Base-by-base conservation (phyloP, 2,888 invertebrate genomes). In the Cryptosula pallasiana region DNA sequence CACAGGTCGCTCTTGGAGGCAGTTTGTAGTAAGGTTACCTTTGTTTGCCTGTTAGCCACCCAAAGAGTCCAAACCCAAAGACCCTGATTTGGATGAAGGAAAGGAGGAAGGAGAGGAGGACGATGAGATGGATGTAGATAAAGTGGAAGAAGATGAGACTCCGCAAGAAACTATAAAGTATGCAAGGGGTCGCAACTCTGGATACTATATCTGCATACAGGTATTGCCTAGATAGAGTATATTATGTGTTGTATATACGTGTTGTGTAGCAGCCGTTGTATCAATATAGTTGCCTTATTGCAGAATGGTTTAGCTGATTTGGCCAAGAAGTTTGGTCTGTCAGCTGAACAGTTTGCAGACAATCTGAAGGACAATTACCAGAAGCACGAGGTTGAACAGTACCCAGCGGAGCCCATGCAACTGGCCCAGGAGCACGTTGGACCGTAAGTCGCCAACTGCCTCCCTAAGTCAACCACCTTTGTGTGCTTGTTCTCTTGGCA, bases 281-380 rank as follows among this genome's bases (percentile, higher is more conserved):
- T 45, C 45, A 45, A 45, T 34, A 2, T 32, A 32, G 25, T 63
- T 72, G 45, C 20, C 45, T 13, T 45, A 16, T 63, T 32, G 16
- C n/a, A 63, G 63, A 69, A 73, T 23, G 73, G 77, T 23, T 20
- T 83, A 90, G 92, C 90, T 79, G 90, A 91, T 0, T 88, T 97
- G 63, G 93, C 93, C 1, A 92, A 92, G 82, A 91, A 91, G 81
- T 98, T 97, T 85, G 98, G 98, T 74, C 86, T 99, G 71, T 90
- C 91, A 0, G 94, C 98, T 0, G 94, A 95, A 82, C 92, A 97
- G 85, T 96, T 95, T 84, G 95, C 95, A 0, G 96, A 97, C 86
- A 98, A 99, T 87, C 87, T 98, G 5, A 89, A 95, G 0, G 96
- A 97, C 81, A 94, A 95, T 83, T 97, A 97, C 84, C 94, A 94